Evolutionary conservation across 2,888 invertebrate species (phyloP), one percentile per base, ranked within the genome.

Genomic region (Hydraecia micacea): DNA sequence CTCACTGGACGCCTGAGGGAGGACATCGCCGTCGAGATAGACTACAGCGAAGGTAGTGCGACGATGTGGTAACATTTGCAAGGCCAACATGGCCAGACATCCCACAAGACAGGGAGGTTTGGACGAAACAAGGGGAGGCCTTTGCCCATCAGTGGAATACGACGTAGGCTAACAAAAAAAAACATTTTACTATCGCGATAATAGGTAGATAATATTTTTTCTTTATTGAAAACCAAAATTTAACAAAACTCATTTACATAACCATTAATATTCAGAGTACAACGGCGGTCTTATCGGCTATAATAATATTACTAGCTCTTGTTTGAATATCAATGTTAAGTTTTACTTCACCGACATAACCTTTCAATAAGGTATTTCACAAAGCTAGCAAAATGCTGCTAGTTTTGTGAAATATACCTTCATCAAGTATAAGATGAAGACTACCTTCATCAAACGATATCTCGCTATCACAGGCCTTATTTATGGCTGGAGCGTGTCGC

Each of bases 361-460:
- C 49, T 49, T 25, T 32, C 49, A 52, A 15, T 69, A 32, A 25
- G 11, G 9, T 69, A 60, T 60, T 70, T 36, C 18, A 36, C 62
- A 62, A 63, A 62, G 7, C 21, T n/a, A 11, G 6, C 60, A 25
- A n/a, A 36, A n/a, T 18, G 25, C 25, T 55, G n/a, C n/a, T 11
- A 5, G 55, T 8, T 55, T 55, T 58, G n/a, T n/a, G 11, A n/a
- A 62, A 7, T 46, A 42, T 55, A 63, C 46, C 36, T 65, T 65
- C 46, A 63, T 76, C 11, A 76, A 83, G 70, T 58, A 5, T 11
- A n/a, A n/a, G 25, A 55, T 8, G 55, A 25, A 55, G n/a, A 46
- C 7, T 46, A 55, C 46, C 46, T 65, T 58, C 46, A 68, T 68
- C 15, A 63, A 76, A 77, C 32, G 2, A 69, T 49, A 80, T 82